Percentiles rank a stretch among this genome's conserved stretches.
Evolutionary conservation across 2,888 invertebrate species (phyloP).

Genomic region (Pinctada fucata): DNA sequence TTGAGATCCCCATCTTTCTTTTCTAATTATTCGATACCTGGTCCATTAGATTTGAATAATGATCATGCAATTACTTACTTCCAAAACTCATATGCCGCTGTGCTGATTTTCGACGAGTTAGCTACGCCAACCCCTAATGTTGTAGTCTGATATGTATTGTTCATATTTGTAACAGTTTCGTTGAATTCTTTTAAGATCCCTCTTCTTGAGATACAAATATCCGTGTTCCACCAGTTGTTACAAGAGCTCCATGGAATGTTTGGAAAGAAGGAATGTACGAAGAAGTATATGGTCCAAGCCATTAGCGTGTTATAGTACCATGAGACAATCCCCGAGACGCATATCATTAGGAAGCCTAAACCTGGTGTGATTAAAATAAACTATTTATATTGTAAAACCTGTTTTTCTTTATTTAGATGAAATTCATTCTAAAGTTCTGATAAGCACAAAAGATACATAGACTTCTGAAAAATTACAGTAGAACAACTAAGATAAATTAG

Average conservation of each 20-base stretch:
- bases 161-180: not conserved
- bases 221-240: slow-evolving; percentile 78
- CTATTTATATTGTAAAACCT: no score
- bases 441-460: not conserved
- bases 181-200: not conserved
- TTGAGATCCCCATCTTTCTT: no score
- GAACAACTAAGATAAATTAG: no score
- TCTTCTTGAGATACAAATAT: slow-evolving; percentile 69
- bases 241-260: slow-evolving; percentile 91
- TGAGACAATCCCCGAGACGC: slow-evolving; percentile 92
- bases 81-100: slow-evolving; percentile 56
- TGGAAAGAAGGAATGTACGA: slow-evolving; percentile 92
- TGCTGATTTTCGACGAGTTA: slow-evolving; percentile 2
- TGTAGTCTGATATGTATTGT: slow-evolving; percentile 1
- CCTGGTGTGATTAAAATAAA: slow-evolving; percentile 70
- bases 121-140: not conserved
- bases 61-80: slow-evolving; percentile 44
- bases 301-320: slow-evolving; percentile 97
- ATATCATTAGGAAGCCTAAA: slow-evolving; percentile 78
- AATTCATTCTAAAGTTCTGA: not conserved
- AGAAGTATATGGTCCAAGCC: slow-evolving; percentile 95
- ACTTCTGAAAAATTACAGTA: no score
- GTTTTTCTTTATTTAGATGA: no score
- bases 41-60: no score
- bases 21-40: no score